A percentile compares a stretch with the other conserved stretches of the same genome.
These are phyloP conservation scores for Sebastes oblongus DNA, from an alignment of 2,797 vertebrate genomes.

Conservation along the genomic window DNA sequence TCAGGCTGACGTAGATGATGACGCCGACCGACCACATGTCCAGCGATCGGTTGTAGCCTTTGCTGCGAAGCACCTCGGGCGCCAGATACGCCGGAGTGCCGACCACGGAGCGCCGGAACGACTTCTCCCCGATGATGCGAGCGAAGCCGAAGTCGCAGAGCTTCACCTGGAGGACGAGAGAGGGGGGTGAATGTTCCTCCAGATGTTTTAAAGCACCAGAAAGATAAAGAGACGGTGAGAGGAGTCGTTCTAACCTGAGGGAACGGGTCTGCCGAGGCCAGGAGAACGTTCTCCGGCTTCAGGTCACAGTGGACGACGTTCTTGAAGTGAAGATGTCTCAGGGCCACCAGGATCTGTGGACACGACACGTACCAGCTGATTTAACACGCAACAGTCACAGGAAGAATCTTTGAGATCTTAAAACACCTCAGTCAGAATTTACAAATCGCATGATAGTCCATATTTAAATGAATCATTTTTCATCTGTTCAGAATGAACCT, in stretches of 20 bases:
- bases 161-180: constrained; percentile 86
- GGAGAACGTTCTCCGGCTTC: constrained; percentile 83
- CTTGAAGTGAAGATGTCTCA: constrained; percentile 82
- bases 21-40: constrained; percentile 99
- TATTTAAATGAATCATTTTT: too few species aligned
- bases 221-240: background rate
- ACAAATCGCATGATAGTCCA: too few species aligned
- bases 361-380: background rate
- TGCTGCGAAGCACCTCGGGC: constrained; percentile 93
- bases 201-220: background rate
- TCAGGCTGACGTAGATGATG: constrained; percentile 94
- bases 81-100: constrained; percentile 94
- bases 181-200: background rate
- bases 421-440: background rate
- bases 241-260: constrained; percentile 72
- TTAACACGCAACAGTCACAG: background rate
- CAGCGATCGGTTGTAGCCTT: constrained; percentile 95
- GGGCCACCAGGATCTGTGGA: constrained; percentile 79
- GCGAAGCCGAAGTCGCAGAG: constrained; percentile 96
- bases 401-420: background rate
- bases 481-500: too few species aligned
- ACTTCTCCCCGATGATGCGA: constrained; percentile 96
- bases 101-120: constrained; percentile 94
- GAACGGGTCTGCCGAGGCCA: constrained; percentile 80
- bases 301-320: constrained; percentile 84